phyloP scores from a whole-genome alignment of 2,888 invertebrate species.

The Zhuqinia jingwanae region DNA sequence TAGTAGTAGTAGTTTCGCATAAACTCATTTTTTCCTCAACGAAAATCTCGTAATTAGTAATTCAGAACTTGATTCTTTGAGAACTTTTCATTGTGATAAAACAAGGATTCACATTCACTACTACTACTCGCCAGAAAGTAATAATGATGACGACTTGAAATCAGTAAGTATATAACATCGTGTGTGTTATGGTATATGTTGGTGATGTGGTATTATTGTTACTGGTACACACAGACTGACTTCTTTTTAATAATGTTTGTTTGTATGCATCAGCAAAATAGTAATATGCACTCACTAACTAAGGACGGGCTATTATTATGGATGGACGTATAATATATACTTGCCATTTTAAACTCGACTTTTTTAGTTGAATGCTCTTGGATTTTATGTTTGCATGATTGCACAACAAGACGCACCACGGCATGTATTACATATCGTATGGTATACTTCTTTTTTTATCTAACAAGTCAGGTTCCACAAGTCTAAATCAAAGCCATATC shows the following conservation, averaged over 20 bases:
- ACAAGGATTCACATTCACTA: neutral
- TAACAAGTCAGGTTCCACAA: conserved; percentile 32
- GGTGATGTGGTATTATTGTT: neutral
- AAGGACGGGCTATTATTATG: no score
- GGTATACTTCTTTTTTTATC: conserved; percentile 1
- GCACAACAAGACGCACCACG: conserved; percentile 8
- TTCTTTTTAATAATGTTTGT: conserved; percentile 1
- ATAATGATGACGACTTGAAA: no score
- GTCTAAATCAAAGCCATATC: conserved; percentile 36
- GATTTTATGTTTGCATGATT: conserved; percentile 4
- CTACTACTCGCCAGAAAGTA: neutral
- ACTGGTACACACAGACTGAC: neutral
- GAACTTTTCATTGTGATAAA: conserved; percentile 36
- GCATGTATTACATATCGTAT: neutral
- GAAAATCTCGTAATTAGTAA: conserved; percentile 49
- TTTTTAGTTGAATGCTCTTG: conserved; percentile 31
- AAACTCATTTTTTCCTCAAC: conserved; percentile 4
- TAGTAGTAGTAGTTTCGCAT: conserved; percentile 7
- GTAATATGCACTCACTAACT: neutral
- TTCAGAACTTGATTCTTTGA: conserved; percentile 55
- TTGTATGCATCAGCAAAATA: neutral
- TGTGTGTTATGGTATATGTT: conserved; percentile 30
- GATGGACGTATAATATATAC: neutral
- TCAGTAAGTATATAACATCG: no score
- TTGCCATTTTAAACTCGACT: neutral